Evolutionary conservation across 1,140 invertebrate species (phyloP).

Genomic region (Ceratosolen fusciceps): DNA sequence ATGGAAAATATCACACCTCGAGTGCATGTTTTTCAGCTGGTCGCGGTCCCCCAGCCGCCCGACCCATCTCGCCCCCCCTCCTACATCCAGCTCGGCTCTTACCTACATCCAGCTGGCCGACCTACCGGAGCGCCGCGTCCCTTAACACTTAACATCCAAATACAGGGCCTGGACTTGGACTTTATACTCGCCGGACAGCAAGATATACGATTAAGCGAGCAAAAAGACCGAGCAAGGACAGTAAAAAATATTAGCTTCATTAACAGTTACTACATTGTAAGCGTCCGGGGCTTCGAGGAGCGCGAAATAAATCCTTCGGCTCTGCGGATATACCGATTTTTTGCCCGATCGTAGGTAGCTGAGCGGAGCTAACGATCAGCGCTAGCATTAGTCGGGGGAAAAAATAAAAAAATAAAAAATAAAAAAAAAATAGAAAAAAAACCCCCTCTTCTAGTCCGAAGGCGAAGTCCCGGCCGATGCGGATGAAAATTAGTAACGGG

Average conservation of each 20-base stretch:
- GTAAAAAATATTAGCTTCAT: constrained; percentile 9
- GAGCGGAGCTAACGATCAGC: background rate
- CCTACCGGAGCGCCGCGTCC: background rate
- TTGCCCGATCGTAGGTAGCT: background rate
- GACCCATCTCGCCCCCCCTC: background rate
- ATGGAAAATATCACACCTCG: background rate
- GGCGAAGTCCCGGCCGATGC: background rate
- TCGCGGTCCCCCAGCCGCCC: no score
- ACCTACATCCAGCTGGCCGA: no score
- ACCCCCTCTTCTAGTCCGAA: background rate
- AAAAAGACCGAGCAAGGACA: background rate
- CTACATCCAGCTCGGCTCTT: no score
- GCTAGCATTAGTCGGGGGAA: background rate
- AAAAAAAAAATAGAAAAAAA: no score
- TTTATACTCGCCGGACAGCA: background rate
- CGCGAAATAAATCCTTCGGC: background rate
- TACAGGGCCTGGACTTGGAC: background rate
- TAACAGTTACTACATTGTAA: background rate
- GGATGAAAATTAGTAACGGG: background rate
- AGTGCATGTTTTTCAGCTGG: background rate
- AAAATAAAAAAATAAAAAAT: no score
- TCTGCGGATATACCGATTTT: constrained; percentile 5
- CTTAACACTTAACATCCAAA: background rate
- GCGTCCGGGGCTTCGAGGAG: background rate
- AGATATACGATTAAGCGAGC: background rate